Conservation (phyloP, 2,888 invertebrate genomes). For the Lycia hirtaria region DNA sequence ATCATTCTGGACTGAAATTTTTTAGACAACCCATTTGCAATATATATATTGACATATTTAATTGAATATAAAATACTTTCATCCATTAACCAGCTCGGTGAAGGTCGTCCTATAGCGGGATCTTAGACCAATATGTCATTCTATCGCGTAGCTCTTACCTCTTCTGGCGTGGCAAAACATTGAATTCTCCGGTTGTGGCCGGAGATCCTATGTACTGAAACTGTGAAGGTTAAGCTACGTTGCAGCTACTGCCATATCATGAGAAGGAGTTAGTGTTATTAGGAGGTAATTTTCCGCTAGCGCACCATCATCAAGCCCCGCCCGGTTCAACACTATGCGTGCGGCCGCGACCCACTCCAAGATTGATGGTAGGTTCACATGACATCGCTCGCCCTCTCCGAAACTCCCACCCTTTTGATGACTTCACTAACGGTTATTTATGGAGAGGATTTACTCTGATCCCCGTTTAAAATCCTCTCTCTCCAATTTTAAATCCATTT, state of each 20-base stretch:
- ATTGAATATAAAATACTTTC: too few species aligned
- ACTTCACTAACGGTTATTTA: constrained; percentile 84
- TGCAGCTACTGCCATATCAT: constrained; percentile 2
- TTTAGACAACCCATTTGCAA: too few species aligned
- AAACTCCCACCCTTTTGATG: constrained; percentile 80
- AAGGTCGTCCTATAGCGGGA: too few species aligned
- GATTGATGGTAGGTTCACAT: constrained; percentile 83
- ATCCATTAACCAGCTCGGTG: too few species aligned
- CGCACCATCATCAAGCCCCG: constrained; percentile 27
- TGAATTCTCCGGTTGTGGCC: too few species aligned
- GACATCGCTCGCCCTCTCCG: constrained; percentile 74
- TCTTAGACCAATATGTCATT: too few species aligned
- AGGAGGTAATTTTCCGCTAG: constrained; percentile 33
- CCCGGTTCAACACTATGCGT: constrained; percentile 60
- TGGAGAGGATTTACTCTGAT: constrained; percentile 72
- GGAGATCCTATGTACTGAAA: too few species aligned
- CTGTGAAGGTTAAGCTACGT: too few species aligned
- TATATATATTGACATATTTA: too few species aligned
- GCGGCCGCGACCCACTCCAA: constrained; percentile 64
- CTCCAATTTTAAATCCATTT: constrained; percentile 66
- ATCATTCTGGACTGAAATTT: too few species aligned
- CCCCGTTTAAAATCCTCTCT: constrained; percentile 63
- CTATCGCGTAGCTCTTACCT: too few species aligned
- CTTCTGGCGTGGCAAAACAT: too few species aligned
- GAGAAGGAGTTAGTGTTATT: constrained; percentile 13